Base-by-base conservation (phyloP, 2,888 invertebrate genomes). In the Chrysodeixis includens region DNA sequence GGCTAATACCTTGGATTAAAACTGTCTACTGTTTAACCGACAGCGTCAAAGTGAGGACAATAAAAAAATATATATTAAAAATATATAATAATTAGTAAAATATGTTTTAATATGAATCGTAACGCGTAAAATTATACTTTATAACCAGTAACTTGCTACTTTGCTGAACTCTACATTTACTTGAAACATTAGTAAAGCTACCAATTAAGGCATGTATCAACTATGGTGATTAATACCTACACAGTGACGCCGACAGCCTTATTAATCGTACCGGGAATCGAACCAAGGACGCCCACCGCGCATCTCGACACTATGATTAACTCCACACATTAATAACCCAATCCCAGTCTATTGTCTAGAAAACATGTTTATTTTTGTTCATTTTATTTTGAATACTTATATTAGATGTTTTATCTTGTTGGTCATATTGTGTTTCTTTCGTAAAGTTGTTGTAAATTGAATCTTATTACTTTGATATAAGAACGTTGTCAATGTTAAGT, bases 261-360 rank as follows among this genome's bases (percentile, higher is more conserved):
- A 78, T 74, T 77, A 74, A 67, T 65, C 59, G 61, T 69, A 65
- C 79, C 67, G 67, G 82, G 81, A 78, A 78, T 69, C 69, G 71
- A 81, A 78, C 72, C 82, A 82, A 82, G 81, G 81, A 75, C 81
- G 73, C 77, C 78, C 78, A 77, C 76, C 49, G 49, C 62, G 57
- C 57, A 35, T 52, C 66, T 35, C 58, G 69, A 69, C 74, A 66
- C 60, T 62, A 62, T 79, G 78, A 76, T 56, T 61, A 58, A 77
- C 56, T 56, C 49, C 54, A 0, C 18, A 55, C 76, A 77, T 77
- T 78, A 74, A 77, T 77, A 66, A 77, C 62, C 56, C 56, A 30
- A 72, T 60, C 54, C 51, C 59, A n/a, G 30, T 20, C 71, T 56
- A 76, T 76, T 77, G 74, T 76, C 44, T 53, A 26, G 51, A 18